These are phyloP conservation scores for Protobothrops flavoviridis DNA, from an alignment of 2,113 vertebrate species.

Conservation along the genomic window DNA sequence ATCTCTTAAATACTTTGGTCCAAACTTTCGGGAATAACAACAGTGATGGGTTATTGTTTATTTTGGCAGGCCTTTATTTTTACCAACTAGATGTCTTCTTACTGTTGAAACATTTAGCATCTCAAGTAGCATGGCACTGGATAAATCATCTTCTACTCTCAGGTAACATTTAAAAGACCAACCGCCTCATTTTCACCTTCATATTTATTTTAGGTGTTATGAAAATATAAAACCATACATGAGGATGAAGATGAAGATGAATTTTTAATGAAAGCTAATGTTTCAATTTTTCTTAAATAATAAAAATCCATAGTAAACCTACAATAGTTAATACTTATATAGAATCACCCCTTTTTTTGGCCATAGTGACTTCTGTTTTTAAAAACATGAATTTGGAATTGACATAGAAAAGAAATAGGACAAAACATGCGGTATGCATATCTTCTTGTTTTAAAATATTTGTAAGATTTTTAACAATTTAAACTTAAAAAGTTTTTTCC, in stretches of 20 bases:
- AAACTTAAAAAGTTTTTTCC: background rate
- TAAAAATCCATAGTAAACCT: background rate
- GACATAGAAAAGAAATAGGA: background rate
- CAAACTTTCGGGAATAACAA: background rate
- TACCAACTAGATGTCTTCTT: constrained; percentile 88
- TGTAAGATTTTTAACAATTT: background rate
- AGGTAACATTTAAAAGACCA: constrained; percentile 71
- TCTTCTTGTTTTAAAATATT: background rate
- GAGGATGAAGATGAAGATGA: background rate
- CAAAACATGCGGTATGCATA: background rate
- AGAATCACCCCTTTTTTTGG: background rate
- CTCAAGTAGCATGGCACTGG: constrained; percentile 90
- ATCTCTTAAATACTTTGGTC: background rate
- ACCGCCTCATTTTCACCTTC: background rate
- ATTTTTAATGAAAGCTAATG: background rate
- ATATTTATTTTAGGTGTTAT: background rate
- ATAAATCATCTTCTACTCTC: constrained; percentile 91
- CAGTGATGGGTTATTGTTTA: background rate
- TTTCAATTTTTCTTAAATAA: background rate
- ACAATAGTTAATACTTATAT: background rate
- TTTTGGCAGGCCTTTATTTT: constrained; percentile 82
- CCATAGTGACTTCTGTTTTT: background rate
- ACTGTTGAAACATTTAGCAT: constrained; percentile 96
- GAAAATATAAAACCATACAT: background rate
- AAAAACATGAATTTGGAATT: background rate